Percentiles rank a stretch among this genome's conserved stretches.
phyloP scores from a whole-genome alignment of 2,113 vertebrate genomes.

The Casuarius casuarius region DNA sequence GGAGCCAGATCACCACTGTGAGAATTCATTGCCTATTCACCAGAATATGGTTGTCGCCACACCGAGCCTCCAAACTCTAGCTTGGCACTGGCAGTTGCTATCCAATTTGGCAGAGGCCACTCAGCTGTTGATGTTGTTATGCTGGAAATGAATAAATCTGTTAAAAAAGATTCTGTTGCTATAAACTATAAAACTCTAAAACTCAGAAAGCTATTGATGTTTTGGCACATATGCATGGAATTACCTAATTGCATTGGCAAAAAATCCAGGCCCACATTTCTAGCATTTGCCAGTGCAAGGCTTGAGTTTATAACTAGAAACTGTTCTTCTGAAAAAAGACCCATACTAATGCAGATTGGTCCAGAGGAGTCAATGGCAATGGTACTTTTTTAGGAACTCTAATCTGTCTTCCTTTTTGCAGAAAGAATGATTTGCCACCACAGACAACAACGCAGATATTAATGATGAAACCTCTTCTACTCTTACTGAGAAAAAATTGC shows the following conservation, averaged over 20 bases:
- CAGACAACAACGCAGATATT: neutral
- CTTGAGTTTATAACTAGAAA: neutral
- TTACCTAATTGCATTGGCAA: neutral
- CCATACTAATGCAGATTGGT: neutral
- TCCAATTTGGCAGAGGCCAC: neutral
- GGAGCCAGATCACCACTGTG: neutral
- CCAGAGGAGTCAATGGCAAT: neutral
- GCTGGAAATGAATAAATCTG: neutral
- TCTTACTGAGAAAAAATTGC: neutral
- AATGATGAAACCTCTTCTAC: neutral
- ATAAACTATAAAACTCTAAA: neutral
- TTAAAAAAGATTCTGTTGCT: neutral
- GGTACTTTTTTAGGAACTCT: neutral
- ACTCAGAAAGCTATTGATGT: neutral
- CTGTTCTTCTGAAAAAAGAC: neutral
- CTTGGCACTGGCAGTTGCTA: neutral
- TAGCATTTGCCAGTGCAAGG: neutral
- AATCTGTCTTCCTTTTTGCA: neutral
- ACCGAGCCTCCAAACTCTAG: neutral
- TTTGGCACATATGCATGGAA: neutral
- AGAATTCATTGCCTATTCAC: neutral
- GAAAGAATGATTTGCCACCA: neutral
- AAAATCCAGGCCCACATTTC: neutral
- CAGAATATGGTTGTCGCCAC: neutral
- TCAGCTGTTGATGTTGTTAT: neutral